Base-by-base conservation (phyloP, 2,797 vertebrate species). In the Malacoctenus gilli region DNA sequence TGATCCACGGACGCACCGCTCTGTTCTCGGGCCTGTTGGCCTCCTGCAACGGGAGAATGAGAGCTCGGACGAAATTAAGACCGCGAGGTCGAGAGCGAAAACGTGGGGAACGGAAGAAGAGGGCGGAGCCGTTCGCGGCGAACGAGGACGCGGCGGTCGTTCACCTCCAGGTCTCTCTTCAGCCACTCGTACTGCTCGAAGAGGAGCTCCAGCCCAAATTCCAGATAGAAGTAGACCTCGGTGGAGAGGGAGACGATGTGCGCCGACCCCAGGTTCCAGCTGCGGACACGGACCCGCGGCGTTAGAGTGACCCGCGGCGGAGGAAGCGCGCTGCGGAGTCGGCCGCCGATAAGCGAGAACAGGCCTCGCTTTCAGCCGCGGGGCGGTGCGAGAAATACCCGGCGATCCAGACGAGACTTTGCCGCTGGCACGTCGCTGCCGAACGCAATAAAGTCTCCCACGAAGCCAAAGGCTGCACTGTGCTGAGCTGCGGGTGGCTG, bases 191-290 rank as follows among this genome's bases (percentile, higher is more conserved):
- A 95, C 76, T 95, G 95, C 63, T 80, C 86, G 55, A 93, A 91
- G 35, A 95, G 84, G 41, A 96, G 86, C 22, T 94, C 92, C 60
- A 38, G 63, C 19, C 94, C 94, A 0, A 85, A 95, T 1, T 90
- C 49, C 0, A 92, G 85, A 59, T 88, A 96, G 89, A 95, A 96
- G 66, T 96, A 96, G 3, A 96, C 94, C 72, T 97, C 95, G 0
- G 95, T 95, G 79, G 95, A 95, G 72, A 96, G 84, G 28, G 95
- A 94, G 85, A 97, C 86, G 84, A 96, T 91, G 73, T 96, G 95
- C 1, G 89, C 94, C 0, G 93, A 86, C 12, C 95, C 94, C 19
- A 94, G 46, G 51, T 97, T 91, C 95, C 95, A 96, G 87, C 95
- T 95, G 82, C 4, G 15, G 75, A 84, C 67, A 79, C 52, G 83